Percentiles rank a stretch among this genome's conserved stretches.
Evolutionary conservation across 1,140 invertebrate species (phyloP).

Genomic region (Ostrea edulis): DNA sequence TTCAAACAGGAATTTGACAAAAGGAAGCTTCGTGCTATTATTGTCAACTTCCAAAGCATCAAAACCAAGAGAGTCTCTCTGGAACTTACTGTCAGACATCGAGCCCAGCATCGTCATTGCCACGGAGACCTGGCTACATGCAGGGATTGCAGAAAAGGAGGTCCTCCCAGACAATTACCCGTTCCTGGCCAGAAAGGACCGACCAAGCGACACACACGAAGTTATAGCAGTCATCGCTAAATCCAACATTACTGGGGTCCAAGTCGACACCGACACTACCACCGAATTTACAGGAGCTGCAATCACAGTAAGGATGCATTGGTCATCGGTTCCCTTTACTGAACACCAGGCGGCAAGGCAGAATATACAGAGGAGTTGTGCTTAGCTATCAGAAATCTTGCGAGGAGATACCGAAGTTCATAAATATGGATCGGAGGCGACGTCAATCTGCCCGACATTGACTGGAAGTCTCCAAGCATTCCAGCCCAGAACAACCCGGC

Average conservation of each 20-base stretch:
- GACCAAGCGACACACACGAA: neutral
- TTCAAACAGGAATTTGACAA: too few relatives aligned
- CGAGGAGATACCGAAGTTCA: neutral
- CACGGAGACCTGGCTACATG: conserved; percentile 39
- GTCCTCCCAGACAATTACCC: neutral
- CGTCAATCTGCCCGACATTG: too few relatives aligned
- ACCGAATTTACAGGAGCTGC: neutral
- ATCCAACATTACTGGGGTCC: too few relatives aligned
- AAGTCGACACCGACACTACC: neutral
- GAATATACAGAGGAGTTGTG: neutral
- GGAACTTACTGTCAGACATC: too few relatives aligned
- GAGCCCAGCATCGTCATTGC: conserved; percentile 12
- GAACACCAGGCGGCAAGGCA: conserved; percentile 4
- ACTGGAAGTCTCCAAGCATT: neutral
- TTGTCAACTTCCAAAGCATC: too few relatives aligned
- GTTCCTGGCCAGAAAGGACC: neutral
- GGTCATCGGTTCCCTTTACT: neutral
- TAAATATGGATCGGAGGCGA: neutral
- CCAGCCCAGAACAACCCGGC: neutral
- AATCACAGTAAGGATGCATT: conserved; percentile 2
- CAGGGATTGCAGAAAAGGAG: conserved; percentile 19
- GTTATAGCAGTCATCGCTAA: neutral
- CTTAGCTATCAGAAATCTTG: neutral
- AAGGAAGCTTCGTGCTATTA: too few relatives aligned
- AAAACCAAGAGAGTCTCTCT: too few relatives aligned